Conservation (phyloP, 2,113 vertebrate genomes). For the Larimichthys crocea region DNA sequence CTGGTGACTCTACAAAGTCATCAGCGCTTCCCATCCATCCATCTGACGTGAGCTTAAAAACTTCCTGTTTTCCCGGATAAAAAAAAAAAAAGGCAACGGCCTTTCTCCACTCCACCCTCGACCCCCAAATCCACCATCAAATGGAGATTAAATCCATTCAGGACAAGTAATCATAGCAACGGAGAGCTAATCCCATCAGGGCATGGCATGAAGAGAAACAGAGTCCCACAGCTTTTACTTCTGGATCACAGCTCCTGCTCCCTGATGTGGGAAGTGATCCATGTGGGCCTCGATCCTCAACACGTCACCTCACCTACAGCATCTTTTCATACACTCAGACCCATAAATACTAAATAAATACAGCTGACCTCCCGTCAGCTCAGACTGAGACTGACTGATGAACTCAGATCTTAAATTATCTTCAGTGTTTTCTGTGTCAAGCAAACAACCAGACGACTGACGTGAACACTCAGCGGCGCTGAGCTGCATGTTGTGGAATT, state of each 20-base stretch:
- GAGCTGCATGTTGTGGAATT: too few species aligned
- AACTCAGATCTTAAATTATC: too few species aligned
- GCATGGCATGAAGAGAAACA: conserved; percentile 27
- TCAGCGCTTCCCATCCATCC: background rate
- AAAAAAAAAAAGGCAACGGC: conserved; percentile 9
- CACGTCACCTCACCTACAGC: background rate
- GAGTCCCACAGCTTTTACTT: conserved; percentile 17
- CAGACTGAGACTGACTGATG: too few species aligned
- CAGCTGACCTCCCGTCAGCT: background rate
- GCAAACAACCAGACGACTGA: too few species aligned
- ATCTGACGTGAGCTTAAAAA: conserved; percentile 22
- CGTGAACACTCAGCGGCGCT: too few species aligned
- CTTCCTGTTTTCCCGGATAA: conserved; percentile 51
- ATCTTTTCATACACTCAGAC: background rate
- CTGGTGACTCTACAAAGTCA: background rate
- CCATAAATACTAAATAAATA: background rate
- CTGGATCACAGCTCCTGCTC: conserved; percentile 28
- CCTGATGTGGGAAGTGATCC: conserved; percentile 4
- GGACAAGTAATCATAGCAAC: conserved; percentile 62
- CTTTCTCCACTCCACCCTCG: conserved; percentile 11
- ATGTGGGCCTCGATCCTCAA: background rate
- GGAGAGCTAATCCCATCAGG: conserved; percentile 65
- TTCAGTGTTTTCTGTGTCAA: too few species aligned
- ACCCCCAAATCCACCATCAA: conserved; percentile 38
- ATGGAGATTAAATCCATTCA: conserved; percentile 69